phyloP scores from a whole-genome alignment of 2,888 invertebrate genomes.

The Rhamnusium bicolor region DNA sequence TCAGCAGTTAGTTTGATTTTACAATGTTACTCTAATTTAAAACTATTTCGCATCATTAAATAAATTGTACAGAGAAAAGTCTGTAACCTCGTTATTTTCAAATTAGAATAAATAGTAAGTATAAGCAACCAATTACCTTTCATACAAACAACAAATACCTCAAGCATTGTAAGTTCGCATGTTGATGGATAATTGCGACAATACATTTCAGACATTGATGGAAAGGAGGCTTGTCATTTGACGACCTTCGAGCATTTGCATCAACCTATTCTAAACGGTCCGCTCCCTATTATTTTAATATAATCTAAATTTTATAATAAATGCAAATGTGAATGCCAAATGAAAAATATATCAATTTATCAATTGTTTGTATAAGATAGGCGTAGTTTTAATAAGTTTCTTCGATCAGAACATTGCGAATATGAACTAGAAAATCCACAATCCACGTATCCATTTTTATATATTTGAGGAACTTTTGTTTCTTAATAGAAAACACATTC shows the following conservation, averaged over 20 bases:
- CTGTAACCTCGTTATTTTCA: background rate
- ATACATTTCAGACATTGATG: background rate
- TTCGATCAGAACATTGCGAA: too few relatives aligned
- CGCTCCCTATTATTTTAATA: background rate
- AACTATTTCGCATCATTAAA: constrained; percentile 1
- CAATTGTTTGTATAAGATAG: too few relatives aligned
- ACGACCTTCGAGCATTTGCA: background rate
- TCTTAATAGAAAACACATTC: too few relatives aligned
- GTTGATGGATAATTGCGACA: background rate
- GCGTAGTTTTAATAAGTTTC: too few relatives aligned
- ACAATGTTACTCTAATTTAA: too few relatives aligned
- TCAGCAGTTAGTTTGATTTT: background rate
- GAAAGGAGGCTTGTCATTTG: background rate
- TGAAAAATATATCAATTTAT: too few relatives aligned
- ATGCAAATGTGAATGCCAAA: too few relatives aligned
- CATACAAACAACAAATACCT: background rate
- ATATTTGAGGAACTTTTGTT: too few relatives aligned
- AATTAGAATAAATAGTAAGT: constrained; percentile 11
- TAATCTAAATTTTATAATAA: too few relatives aligned
- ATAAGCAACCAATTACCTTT: background rate
- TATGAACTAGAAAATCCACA: too few relatives aligned
- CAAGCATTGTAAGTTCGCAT: background rate
- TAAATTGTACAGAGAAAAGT: constrained; percentile 11
- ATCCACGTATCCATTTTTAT: too few relatives aligned
- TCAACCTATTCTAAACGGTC: background rate